Percentiles rank a stretch among this genome's conserved stretches.
Evolutionary conservation across 2,113 vertebrate genomes (phyloP).

Genomic region (Tauraco erythrolophus): DNA sequence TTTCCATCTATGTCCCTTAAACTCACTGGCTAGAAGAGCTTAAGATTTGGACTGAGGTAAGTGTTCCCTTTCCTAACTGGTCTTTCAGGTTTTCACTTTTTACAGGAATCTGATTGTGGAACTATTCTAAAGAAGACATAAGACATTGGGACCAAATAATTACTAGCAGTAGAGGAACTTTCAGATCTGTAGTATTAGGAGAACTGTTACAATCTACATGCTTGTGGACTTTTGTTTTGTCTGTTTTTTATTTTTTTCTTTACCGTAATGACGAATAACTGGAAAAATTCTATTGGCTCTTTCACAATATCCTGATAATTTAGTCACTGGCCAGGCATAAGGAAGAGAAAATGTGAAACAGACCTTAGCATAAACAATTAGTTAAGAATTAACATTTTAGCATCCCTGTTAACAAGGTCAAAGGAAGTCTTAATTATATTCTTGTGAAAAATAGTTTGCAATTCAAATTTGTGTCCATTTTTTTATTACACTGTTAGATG

Average conservation of each 20-base stretch:
- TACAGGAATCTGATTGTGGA: background rate
- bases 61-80: background rate
- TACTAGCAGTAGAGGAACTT: background rate
- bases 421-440: background rate
- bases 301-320: constrained; percentile 8
- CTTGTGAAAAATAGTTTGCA: background rate
- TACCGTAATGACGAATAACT: background rate
- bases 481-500: background rate
- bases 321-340: background rate
- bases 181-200: background rate
- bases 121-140: background rate
- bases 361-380: background rate
- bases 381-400: constrained; percentile 22
- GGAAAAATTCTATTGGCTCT: background rate
- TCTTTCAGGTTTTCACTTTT: background rate
- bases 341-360: background rate
- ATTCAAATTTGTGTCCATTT: background rate
- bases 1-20: background rate
- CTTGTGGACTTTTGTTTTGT: background rate
- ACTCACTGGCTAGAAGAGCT: background rate
- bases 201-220: background rate
- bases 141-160: background rate
- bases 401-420: background rate
- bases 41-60: background rate
- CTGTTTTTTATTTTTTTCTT: too few species aligned